Percentiles rank a stretch among this genome's conserved stretches.
These are phyloP conservation scores for Phalanger gymnotis DNA, from an alignment of 2,797 vertebrate species.

Conservation along the genomic window DNA sequence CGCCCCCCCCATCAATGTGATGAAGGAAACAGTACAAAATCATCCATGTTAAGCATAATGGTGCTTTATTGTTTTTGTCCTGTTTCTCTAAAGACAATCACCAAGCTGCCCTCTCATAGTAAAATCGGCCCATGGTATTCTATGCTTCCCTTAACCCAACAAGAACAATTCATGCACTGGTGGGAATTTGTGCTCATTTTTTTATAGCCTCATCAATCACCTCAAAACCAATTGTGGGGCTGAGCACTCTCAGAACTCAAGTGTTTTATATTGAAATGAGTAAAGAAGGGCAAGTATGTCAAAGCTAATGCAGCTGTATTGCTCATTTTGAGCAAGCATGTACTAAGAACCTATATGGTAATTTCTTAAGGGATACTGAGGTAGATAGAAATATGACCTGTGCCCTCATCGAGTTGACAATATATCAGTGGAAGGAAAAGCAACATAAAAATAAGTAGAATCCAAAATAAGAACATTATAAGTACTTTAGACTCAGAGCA, in stretches of 20 bases:
- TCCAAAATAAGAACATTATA: neutral
- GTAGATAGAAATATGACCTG: neutral
- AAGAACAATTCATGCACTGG: neutral
- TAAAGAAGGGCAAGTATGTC: neutral
- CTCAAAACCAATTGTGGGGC: conserved; percentile 17
- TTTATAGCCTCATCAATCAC: neutral
- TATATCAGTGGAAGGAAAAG: neutral
- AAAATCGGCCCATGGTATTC: neutral
- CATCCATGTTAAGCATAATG: conserved; percentile 17
- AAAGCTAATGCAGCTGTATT: neutral
- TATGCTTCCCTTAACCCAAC: neutral
- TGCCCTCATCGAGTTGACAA: neutral
- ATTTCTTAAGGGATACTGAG: neutral
- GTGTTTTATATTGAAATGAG: neutral
- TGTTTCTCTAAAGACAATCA: neutral
- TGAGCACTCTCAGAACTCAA: conserved; percentile 27
- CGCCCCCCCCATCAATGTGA: neutral
- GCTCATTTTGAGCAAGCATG: neutral
- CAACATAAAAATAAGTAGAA: neutral
- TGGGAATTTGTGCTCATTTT: neutral
- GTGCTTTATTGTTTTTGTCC: conserved; percentile 19
- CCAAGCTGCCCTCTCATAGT: neutral
- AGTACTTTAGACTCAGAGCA: neutral
- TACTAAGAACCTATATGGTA: neutral
- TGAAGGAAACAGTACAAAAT: conserved; percentile 25